Evolutionary conservation across 2,113 vertebrate species (phyloP), one percentile per base, ranked within the genome.

Genomic region (Serinus canaria): DNA sequence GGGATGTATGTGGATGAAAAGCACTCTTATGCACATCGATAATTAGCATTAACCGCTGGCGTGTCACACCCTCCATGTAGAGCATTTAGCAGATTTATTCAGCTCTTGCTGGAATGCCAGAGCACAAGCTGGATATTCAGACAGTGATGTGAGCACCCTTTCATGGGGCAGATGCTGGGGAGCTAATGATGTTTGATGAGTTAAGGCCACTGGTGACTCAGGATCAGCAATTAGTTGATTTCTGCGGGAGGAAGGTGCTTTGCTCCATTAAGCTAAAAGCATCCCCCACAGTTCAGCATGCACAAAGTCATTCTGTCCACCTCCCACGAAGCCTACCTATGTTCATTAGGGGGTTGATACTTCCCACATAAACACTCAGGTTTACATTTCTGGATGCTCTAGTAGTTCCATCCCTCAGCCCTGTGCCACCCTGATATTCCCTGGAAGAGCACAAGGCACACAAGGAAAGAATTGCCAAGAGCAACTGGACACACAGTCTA

Each of bases 231-330:
- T 96, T 94, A 96, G 89, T 44, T 96, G 93, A 95, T 97, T 94
- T 96, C 92, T 96, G 90, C 5, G 13, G 90, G 93, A 96, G 95
- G 95, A 96, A 92, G 92, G 93, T 92, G 94, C 93, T 96, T 89
- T 94, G 96, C 92, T 96, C 92, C 95, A 97, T 97, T 97, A 97
- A 93, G 93, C 96, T 97, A 97, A 97, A 97, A 96, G 95, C 96
- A 97, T 94, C 76, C 95, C 93, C 86, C 69, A 68, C 60, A 68
- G 86, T 64, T 87, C 76, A 78, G 88, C 25, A 13, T 5, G 74
- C 80, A 89, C 73, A 64, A 70, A 95, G 85, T 78, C 75, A 80
- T 70, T 25, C 88, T 41, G 90, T 33, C 85, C 87, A 64, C 22
- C 90, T 93, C 47, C 66, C 83, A 56, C 70, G 87, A 69, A 83